phyloP scores from a whole-genome alignment of 2,113 vertebrate species.

The Macaca nemestrina region DNA sequence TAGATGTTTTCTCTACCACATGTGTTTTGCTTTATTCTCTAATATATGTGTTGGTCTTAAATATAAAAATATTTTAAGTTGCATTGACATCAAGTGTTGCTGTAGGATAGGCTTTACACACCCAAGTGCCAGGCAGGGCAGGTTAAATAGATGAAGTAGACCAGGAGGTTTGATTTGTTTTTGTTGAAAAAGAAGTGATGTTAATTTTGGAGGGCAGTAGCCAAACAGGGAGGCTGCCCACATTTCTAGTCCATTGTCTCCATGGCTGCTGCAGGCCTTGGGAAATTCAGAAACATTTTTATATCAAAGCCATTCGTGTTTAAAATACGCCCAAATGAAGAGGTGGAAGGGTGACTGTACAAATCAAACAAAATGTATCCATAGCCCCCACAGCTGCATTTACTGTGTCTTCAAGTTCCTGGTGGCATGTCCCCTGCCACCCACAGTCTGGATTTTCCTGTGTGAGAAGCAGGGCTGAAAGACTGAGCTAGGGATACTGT shows the following conservation, averaged over 20 bases:
- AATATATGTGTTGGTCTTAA: neutral
- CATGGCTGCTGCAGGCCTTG: neutral
- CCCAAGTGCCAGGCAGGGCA: neutral
- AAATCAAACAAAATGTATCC: neutral
- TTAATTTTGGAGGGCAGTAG: neutral
- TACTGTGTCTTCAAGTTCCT: neutral
- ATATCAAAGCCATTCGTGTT: neutral
- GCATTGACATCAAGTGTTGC: neutral
- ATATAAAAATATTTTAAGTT: neutral
- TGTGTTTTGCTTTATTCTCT: constrained; percentile 7
- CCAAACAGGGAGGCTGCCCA: neutral
- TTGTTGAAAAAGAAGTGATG: neutral
- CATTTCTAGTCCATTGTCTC: neutral
- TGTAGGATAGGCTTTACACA: neutral
- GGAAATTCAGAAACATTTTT: neutral
- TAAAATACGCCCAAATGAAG: neutral
- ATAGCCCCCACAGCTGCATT: neutral
- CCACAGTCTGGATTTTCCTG: neutral
- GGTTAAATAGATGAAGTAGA: neutral
- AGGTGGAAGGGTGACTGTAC: neutral
- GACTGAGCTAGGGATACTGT: neutral
- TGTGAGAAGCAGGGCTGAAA: neutral
- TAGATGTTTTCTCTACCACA: neutral
- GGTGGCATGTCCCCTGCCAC: neutral
- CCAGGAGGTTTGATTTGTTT: neutral